phyloP scores from a whole-genome alignment of 2,888 invertebrate genomes.

The Heliothis peltigera region DNA sequence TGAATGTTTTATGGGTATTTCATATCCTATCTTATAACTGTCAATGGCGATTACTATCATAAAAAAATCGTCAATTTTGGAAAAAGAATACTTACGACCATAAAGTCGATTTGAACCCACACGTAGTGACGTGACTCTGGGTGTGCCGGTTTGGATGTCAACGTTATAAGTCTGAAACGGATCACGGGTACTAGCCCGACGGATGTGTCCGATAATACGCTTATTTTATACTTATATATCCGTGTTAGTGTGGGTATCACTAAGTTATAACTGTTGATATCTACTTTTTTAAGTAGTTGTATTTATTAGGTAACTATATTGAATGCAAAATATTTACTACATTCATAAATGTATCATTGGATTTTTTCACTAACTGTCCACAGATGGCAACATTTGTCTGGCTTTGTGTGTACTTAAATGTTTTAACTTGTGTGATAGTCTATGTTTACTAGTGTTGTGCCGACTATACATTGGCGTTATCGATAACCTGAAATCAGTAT shows the following conservation, averaged over 20 bases:
- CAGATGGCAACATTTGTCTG: constrained; percentile 59
- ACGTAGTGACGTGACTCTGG: constrained; percentile 23
- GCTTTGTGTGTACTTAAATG: constrained; percentile 56
- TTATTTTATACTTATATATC: constrained; percentile 88
- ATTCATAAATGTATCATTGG: constrained; percentile 70
- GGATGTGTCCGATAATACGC: constrained; percentile 88
- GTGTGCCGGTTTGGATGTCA: constrained; percentile 70
- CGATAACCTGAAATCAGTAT: constrained; percentile 36
- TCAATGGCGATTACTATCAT: no score
- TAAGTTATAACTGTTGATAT: constrained; percentile 82
- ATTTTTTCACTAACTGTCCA: constrained; percentile 67
- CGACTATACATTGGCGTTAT: constrained; percentile 54
- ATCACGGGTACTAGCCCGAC: constrained; percentile 81
- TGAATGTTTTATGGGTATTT: no score
- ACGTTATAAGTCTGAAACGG: constrained; percentile 86
- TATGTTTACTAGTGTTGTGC: constrained; percentile 51
- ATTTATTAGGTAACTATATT: constrained; percentile 73
- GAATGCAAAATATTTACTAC: constrained; percentile 71
- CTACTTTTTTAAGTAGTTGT: constrained; percentile 83
- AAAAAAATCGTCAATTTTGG: no score
- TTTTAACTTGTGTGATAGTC: constrained; percentile 50
- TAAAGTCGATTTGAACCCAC: not conserved
- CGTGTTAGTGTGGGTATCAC: constrained; percentile 84
- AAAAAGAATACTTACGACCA: not conserved
- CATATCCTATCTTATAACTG: no score